These are phyloP conservation scores for Protonemura montana DNA, from an alignment of 2,888 invertebrate genomes.

Conservation along the genomic window DNA sequence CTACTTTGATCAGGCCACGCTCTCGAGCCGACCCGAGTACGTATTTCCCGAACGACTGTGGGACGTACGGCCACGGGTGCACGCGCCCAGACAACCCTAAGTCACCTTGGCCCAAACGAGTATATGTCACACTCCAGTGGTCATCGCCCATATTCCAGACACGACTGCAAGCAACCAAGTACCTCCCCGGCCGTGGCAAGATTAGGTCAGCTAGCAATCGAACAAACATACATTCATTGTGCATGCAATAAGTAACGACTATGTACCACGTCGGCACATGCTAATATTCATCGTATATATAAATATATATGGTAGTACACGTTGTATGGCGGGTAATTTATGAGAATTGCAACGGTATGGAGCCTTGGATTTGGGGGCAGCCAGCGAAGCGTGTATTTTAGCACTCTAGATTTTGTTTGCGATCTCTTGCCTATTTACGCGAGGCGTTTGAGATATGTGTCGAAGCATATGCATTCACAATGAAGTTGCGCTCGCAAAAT, in stretches of 20 bases:
- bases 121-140: conserved; percentile 21
- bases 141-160: conserved; percentile 26
- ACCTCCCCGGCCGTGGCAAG: neutral
- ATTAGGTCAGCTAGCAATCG: conserved; percentile 25
- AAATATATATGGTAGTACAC: neutral
- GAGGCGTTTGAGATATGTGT: neutral
- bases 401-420: conserved; percentile 8
- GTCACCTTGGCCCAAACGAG: conserved; percentile 27
- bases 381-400: conserved; percentile 1
- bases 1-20: neutral
- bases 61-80: neutral
- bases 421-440: neutral
- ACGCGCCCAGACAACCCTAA: neutral
- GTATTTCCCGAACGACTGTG: neutral
- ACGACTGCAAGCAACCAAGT: neutral
- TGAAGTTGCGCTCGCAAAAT: neutral
- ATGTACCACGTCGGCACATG: conserved; percentile 9
- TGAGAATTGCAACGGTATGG: neutral
- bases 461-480: neutral
- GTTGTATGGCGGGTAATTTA: conserved; percentile 19
- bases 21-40: neutral
- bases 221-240: conserved; percentile 12
- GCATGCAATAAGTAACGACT: conserved; percentile 7
- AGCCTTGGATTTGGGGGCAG: conserved; percentile 31
- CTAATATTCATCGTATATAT: neutral